These are phyloP conservation scores for Penelope pileata DNA, from an alignment of 2,113 vertebrate species.

Conservation along the genomic window DNA sequence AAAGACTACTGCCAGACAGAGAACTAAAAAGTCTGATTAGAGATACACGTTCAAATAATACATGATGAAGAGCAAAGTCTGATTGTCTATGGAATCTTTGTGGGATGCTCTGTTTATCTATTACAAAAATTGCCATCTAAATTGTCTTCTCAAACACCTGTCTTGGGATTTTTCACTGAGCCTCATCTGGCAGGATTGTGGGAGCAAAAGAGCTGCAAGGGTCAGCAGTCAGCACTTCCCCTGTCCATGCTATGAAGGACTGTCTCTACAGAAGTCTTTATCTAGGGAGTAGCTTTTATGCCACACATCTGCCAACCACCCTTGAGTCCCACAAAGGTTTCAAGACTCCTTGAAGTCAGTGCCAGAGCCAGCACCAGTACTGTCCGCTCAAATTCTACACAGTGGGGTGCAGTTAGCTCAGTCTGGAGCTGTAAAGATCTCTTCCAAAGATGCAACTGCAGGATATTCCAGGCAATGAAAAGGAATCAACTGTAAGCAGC, in stretches of 20 bases:
- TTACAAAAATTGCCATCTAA: neutral
- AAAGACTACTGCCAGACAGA: neutral
- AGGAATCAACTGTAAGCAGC: fast-evolving
- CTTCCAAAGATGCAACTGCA: neutral
- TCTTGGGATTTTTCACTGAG: neutral
- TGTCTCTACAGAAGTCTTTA: neutral
- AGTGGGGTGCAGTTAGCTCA: neutral
- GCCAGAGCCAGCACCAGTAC: neutral
- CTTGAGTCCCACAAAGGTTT: neutral
- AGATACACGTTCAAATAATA: neutral
- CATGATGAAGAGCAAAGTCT: neutral
- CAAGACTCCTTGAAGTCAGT: neutral
- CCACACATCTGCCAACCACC: neutral
- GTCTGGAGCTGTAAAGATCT: neutral
- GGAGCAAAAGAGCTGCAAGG: neutral
- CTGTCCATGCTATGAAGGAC: neutral
- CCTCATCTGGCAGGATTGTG: neutral
- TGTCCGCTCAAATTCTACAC: neutral
- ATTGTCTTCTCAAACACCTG: neutral
- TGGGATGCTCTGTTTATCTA: neutral
- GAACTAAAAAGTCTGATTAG: neutral
- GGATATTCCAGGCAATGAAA: neutral
- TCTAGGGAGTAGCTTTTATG: neutral
- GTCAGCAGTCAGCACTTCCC: neutral
- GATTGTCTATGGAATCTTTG: neutral